A percentile compares a stretch with the other conserved stretches of the same genome.
These are phyloP conservation scores for Gymnocephalus cernua DNA, from an alignment of 2,113 vertebrate genomes.

Conservation along the genomic window DNA sequence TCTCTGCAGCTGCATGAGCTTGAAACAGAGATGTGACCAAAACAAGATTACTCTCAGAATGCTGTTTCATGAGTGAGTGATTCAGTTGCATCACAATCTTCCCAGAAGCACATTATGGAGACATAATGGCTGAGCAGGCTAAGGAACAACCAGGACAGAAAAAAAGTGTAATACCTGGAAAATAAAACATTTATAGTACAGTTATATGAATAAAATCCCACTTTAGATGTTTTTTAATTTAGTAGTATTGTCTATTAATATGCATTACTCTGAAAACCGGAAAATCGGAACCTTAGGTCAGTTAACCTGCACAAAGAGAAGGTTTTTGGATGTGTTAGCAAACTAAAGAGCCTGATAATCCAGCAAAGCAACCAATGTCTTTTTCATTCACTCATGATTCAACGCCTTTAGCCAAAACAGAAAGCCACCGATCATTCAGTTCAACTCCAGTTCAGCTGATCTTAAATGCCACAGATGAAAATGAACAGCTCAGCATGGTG, in stretches of 20 bases:
- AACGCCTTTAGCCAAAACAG: constrained; percentile 20
- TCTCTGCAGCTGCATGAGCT: neutral
- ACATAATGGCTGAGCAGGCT: constrained; percentile 19
- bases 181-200: neutral
- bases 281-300: neutral
- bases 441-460: constrained; percentile 37
- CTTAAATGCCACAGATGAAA: constrained; percentile 4
- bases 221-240: neutral
- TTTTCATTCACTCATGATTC: constrained; percentile 42
- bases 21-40: constrained; percentile 38
- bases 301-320: constrained; percentile 17
- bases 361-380: constrained; percentile 37
- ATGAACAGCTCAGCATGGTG: neutral
- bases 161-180: neutral
- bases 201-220: neutral
- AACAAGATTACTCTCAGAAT: constrained; percentile 53
- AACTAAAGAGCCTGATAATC: constrained; percentile 5
- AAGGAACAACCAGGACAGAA: constrained; percentile 2
- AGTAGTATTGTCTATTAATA: neutral
- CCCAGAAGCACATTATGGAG: constrained; percentile 51
- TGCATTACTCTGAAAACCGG: neutral
- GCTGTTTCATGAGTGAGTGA: constrained; percentile 60
- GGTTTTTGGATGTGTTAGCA: neutral
- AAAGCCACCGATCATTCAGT: constrained; percentile 16
- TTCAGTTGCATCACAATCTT: constrained; percentile 55